Evolutionary conservation across 35 echinoderm and acorn worm genomes (phyloP).

Genomic region (Apostichopus parvimensis): DNA sequence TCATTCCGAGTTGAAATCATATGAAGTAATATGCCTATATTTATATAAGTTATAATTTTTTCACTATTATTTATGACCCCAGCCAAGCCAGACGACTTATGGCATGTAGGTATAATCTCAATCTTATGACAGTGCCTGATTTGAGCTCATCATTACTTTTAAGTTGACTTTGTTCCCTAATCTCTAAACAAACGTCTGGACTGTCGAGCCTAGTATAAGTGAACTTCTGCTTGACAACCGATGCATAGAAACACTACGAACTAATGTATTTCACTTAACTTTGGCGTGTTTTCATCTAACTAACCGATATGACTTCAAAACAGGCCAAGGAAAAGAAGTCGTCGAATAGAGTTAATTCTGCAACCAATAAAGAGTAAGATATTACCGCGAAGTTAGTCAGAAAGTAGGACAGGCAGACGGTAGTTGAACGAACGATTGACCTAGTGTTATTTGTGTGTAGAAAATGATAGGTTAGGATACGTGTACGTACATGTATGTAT

Average conservation of each 20-base stretch:
- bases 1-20: too few relatives aligned
- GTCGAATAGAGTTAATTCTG: slow-evolving; percentile 92
- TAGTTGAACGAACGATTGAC: background rate
- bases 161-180: background rate
- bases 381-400: background rate
- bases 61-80: too few relatives aligned
- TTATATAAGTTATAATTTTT: background rate
- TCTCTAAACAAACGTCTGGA: slow-evolving; percentile 1
- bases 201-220: background rate
- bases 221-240: slow-evolving; percentile 40
- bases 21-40: too few relatives aligned
- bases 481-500: background rate
- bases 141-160: background rate
- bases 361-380: slow-evolving; percentile 96
- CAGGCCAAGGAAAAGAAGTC: slow-evolving; percentile 93
- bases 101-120: background rate
- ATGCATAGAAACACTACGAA: background rate
- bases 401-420: background rate
- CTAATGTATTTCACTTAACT: background rate
- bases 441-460: slow-evolving; percentile 16
- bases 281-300: slow-evolving; percentile 29
- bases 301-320: slow-evolving; percentile 84
- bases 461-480: background rate
- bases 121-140: background rate
- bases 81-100: too few relatives aligned